phyloP scores from a whole-genome alignment of 2,797 vertebrate species.

The Cichlasoma orientale region DNA sequence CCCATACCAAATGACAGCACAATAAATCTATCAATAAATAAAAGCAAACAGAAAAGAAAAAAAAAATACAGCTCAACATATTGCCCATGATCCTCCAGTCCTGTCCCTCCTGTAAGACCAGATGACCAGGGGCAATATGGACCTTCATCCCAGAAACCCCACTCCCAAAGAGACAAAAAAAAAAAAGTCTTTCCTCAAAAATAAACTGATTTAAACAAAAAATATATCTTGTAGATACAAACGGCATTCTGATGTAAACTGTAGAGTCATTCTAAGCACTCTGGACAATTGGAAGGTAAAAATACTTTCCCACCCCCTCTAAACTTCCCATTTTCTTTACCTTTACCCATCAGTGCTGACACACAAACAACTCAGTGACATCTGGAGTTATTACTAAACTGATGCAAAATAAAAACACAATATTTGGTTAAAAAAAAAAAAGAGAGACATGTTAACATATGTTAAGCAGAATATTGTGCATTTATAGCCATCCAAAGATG shows the following conservation, averaged over 20 bases:
- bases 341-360: slow-evolving; percentile 69
- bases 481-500: slow-evolving; percentile 57
- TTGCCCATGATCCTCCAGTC: slow-evolving; percentile 75
- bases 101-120: slow-evolving; percentile 82
- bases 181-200: slow-evolving; percentile 54
- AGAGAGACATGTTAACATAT: slow-evolving; percentile 58
- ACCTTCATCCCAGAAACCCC: slow-evolving; percentile 49
- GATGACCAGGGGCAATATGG: slow-evolving; percentile 71
- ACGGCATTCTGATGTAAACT: slow-evolving; percentile 73
- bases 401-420: slow-evolving; percentile 65
- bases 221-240: slow-evolving; percentile 71
- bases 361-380: slow-evolving; percentile 74
- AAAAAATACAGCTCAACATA: slow-evolving; percentile 40
- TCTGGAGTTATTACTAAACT: slow-evolving; percentile 72
- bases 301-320: slow-evolving; percentile 46
- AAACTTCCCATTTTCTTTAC: slow-evolving; percentile 53
- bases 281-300: slow-evolving; percentile 68
- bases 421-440: slow-evolving; percentile 43
- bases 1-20: slow-evolving; percentile 76
- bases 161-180: slow-evolving; percentile 37
- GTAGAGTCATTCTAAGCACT: slow-evolving; percentile 69
- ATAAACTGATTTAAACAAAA: slow-evolving; percentile 68
- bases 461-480: slow-evolving; percentile 60
- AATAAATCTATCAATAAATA: slow-evolving; percentile 77
- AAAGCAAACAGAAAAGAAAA: slow-evolving; percentile 57